These are phyloP conservation scores for Chrysomela aeneicollis DNA, from an alignment of 2,888 invertebrate species.

Conservation along the genomic window DNA sequence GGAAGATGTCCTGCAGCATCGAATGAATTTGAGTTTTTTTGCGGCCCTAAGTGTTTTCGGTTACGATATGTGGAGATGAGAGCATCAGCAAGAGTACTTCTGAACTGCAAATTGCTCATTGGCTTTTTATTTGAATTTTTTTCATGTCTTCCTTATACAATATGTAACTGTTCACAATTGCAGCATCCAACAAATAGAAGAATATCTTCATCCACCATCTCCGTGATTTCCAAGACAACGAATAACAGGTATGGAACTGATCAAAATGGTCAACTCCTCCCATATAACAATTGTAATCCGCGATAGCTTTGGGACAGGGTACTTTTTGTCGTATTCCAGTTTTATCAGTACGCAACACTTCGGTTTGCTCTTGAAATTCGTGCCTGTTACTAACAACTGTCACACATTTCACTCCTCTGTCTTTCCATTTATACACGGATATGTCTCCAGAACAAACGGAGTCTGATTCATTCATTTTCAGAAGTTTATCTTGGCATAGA, in stretches of 20 bases:
- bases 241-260: constrained; percentile 15
- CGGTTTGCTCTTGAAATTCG: constrained; percentile 27
- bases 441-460: constrained; percentile 38
- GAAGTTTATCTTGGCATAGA: constrained; percentile 43
- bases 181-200: constrained; percentile 11
- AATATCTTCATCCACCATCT: constrained; percentile 20
- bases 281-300: constrained; percentile 12
- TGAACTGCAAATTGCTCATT: constrained; percentile 2
- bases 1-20: constrained; percentile 19
- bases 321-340: background rate
- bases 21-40: constrained; percentile 25
- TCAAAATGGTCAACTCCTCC: constrained; percentile 17
- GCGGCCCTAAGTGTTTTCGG: constrained; percentile 28
- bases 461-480: constrained; percentile 43
- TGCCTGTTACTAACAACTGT: constrained; percentile 43
- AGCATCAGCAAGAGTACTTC: background rate
- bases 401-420: constrained; percentile 46
- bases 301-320: constrained; percentile 6
- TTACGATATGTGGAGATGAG: background rate
- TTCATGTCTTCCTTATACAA: background rate
- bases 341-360: constrained; percentile 5
- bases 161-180: constrained; percentile 14
- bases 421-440: constrained; percentile 49
- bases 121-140: constrained; percentile 4
- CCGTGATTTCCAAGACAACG: constrained; percentile 4